Conservation (phyloP, 1,140 invertebrate species). For the Eciton burchellii region DNA sequence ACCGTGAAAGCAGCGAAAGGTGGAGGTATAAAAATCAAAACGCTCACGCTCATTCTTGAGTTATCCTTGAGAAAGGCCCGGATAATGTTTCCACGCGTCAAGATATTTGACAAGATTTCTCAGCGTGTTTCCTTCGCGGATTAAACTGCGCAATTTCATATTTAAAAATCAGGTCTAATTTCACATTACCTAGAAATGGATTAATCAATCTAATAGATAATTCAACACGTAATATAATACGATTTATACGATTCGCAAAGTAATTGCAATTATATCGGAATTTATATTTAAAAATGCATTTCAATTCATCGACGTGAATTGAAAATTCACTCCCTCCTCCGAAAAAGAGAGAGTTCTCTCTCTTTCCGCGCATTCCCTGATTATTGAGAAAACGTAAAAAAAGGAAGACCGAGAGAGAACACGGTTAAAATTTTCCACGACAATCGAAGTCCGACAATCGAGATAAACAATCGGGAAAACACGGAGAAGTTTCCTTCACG, state of each 20-base stretch:
- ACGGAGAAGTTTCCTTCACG: not conserved
- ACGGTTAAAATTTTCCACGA: not conserved
- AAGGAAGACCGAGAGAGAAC: not conserved
- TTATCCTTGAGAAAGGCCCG: constrained; percentile 17
- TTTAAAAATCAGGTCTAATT: too few relatives aligned
- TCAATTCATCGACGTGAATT: too few relatives aligned
- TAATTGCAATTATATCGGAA: too few relatives aligned
- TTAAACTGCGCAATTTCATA: not conserved
- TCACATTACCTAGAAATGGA: too few relatives aligned
- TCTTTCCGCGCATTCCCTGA: too few relatives aligned
- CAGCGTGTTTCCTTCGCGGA: not conserved
- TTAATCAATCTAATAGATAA: too few relatives aligned
- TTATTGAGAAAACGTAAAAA: constrained; percentile 10
- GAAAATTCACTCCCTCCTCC: too few relatives aligned
- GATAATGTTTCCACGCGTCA: not conserved
- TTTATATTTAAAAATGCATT: too few relatives aligned
- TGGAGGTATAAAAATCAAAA: constrained; percentile 1
- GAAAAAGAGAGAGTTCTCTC: too few relatives aligned
- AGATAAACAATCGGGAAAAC: constrained; percentile 10
- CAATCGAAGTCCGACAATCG: not conserved
- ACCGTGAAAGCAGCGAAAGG: constrained; percentile 4
- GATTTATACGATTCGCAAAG: too few relatives aligned
- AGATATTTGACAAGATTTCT: constrained; percentile 21
- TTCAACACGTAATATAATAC: too few relatives aligned
- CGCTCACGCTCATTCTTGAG: not conserved